A percentile compares a stretch with the other conserved stretches of the same genome.
Conservation (phyloP, 1,140 invertebrate species). For the Charaxes varanes region DNA sequence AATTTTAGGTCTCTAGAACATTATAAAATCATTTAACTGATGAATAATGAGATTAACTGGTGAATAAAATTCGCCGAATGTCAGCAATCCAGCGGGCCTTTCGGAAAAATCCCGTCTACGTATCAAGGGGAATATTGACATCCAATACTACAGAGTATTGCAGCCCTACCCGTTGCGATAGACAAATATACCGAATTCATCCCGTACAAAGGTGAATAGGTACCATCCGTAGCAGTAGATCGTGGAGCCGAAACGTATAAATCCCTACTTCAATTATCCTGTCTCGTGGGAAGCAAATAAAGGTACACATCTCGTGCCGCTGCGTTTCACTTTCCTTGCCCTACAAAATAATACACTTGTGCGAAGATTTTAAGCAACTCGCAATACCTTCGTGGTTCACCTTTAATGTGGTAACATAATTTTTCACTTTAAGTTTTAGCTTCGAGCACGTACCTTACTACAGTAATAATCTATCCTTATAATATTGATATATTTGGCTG, state of each 20-base stretch:
- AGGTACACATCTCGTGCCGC: constrained; percentile 55
- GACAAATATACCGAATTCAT: constrained; percentile 28
- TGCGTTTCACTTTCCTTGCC: constrained; percentile 52
- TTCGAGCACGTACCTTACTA: too few species aligned
- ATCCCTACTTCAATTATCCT: constrained; percentile 67
- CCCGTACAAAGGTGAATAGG: constrained; percentile 26
- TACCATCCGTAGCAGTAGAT: constrained; percentile 31
- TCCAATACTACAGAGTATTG: constrained; percentile 1
- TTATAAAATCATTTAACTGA: too few species aligned
- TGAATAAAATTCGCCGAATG: too few species aligned
- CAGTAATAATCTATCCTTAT: too few species aligned
- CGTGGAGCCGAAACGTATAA: constrained; percentile 59
- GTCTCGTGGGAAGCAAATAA: constrained; percentile 57
- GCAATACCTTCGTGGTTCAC: constrained; percentile 20
- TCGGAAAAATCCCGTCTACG: too few species aligned
- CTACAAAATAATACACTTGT: constrained; percentile 30
- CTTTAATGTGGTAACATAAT: constrained; percentile 7
- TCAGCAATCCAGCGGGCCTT: too few species aligned
- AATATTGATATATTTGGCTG: too few species aligned
- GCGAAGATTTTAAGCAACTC: constrained; percentile 38
- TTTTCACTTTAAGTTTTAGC: constrained; percentile 4
- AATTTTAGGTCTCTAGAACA: too few species aligned
- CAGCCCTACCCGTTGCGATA: constrained; percentile 16
- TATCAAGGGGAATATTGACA: constrained; percentile 5
- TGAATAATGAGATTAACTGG: too few species aligned